A percentile compares a stretch with the other conserved stretches of the same genome.
Evolutionary conservation across 2,797 vertebrate species (phyloP).

Genomic region (Odontamblyopus lacepedii): DNA sequence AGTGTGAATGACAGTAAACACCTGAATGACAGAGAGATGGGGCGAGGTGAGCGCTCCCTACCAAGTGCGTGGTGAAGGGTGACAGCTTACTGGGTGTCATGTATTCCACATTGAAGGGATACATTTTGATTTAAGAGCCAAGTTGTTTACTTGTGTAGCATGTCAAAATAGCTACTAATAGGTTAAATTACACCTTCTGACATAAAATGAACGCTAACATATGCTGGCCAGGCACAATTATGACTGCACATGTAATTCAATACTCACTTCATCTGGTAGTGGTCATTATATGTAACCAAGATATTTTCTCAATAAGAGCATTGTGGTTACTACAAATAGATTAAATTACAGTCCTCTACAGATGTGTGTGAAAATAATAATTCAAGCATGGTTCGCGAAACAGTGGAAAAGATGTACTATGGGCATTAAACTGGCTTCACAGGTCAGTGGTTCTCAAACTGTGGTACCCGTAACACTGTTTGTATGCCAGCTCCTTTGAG

Average conservation of each 20-base stretch:
- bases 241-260: neutral
- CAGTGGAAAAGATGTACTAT: neutral
- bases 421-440: too few relatives aligned
- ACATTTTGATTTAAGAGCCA: constrained; percentile 49
- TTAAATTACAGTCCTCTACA: neutral
- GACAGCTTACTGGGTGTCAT: constrained; percentile 62
- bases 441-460: too few relatives aligned
- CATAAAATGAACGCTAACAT: constrained; percentile 32
- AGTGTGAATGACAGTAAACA: constrained; percentile 82
- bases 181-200: constrained; percentile 26
- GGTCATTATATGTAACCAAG: neutral
- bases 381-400: too few relatives aligned
- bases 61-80: constrained; percentile 45
- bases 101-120: constrained; percentile 59
- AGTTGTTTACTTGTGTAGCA: constrained; percentile 47
- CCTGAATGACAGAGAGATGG: constrained; percentile 79
- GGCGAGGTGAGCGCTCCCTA: constrained; percentile 42
- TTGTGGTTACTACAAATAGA: neutral
- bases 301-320: neutral
- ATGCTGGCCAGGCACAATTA: neutral
- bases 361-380: neutral
- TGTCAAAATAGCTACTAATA: constrained; percentile 32
- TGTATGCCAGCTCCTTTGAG: too few relatives aligned
- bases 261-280: neutral
- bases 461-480: too few relatives aligned